A percentile compares a stretch with the other conserved stretches of the same genome.
phyloP scores from a whole-genome alignment of 2,888 invertebrate genomes.

The Anaspis maculata region DNA sequence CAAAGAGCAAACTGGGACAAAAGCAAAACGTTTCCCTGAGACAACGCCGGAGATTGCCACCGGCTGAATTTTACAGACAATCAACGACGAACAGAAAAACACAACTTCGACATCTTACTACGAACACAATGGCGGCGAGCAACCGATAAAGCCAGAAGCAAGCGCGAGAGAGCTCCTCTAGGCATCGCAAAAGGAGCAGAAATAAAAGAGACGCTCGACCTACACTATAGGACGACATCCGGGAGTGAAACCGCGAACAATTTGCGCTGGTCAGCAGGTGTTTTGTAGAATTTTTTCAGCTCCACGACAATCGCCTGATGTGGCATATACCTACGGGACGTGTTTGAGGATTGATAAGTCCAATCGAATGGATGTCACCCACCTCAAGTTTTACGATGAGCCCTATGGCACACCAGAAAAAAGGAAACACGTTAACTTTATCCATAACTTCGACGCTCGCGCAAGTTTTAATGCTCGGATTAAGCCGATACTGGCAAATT shows the following conservation, averaged over 20 bases:
- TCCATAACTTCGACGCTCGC: too few species aligned
- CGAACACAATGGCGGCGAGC: conserved; percentile 9
- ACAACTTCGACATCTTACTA: conserved; percentile 7
- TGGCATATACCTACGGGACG: background rate
- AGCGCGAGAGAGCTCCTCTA: conserved; percentile 5
- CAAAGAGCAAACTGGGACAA: conserved; percentile 7
- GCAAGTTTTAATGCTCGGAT: too few species aligned
- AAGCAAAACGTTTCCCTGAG: conserved; percentile 5
- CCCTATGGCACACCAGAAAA: too few species aligned
- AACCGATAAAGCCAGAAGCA: conserved; percentile 4
- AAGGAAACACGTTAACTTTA: too few species aligned
- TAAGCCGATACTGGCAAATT: too few species aligned
- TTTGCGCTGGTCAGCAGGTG: background rate
- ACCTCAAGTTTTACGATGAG: too few species aligned
- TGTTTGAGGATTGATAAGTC: conserved; percentile 3
- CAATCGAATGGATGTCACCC: conserved; percentile 2
- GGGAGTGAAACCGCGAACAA: background rate
- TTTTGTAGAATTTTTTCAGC: background rate
- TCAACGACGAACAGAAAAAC: conserved; percentile 6
- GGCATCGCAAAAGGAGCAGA: conserved; percentile 4
- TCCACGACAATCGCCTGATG: background rate
- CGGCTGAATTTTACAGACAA: conserved; percentile 7
- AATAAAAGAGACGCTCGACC: background rate
- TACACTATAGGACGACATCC: conserved; percentile 1
- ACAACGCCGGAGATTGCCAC: conserved; percentile 5